Evolutionary conservation across 92 coral and sea anemone genomes (phyloP).

Genomic region (Palythoa grandiflora): DNA sequence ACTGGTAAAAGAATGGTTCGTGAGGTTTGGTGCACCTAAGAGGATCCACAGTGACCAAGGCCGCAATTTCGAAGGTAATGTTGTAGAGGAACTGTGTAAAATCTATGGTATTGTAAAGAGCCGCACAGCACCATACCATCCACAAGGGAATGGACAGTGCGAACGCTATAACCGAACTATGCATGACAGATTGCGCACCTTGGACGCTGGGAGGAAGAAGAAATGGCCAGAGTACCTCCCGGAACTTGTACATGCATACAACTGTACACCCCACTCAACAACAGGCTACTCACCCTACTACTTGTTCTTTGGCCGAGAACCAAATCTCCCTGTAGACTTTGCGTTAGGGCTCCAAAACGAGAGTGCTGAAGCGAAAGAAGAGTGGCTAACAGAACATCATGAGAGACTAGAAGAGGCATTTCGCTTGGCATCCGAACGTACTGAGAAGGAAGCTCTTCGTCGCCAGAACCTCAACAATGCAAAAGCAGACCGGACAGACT

Average conservation of each 20-base stretch:
- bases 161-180: slow-evolving; percentile 58
- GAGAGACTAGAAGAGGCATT: slow-evolving; percentile 64
- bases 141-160: slow-evolving; percentile 54
- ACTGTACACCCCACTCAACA: slow-evolving; percentile 63
- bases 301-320: slow-evolving; percentile 61
- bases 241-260: slow-evolving; percentile 63
- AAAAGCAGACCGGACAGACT: slow-evolving; percentile 58
- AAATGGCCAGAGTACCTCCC: slow-evolving; percentile 57
- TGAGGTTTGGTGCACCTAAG: slow-evolving; percentile 51
- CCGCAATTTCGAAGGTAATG: slow-evolving; percentile 55
- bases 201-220: slow-evolving; percentile 40
- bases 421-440: slow-evolving; percentile 62
- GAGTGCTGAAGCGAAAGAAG: slow-evolving; percentile 26
- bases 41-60: slow-evolving; percentile 71
- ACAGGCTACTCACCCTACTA: slow-evolving; percentile 61
- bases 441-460: slow-evolving; percentile 64
- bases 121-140: slow-evolving; percentile 25
- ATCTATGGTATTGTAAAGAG: slow-evolving; percentile 50
- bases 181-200: slow-evolving; percentile 60
- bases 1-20: slow-evolving; percentile 51
- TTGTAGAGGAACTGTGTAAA: slow-evolving; percentile 63
- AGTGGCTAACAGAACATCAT: slow-evolving; percentile 70
- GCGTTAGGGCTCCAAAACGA: slow-evolving; percentile 36
- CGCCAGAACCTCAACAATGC: slow-evolving; percentile 51
- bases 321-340: slow-evolving; percentile 55